Base-by-base conservation (phyloP, 2,113 vertebrate genomes). In the Clarias gariepinus region DNA sequence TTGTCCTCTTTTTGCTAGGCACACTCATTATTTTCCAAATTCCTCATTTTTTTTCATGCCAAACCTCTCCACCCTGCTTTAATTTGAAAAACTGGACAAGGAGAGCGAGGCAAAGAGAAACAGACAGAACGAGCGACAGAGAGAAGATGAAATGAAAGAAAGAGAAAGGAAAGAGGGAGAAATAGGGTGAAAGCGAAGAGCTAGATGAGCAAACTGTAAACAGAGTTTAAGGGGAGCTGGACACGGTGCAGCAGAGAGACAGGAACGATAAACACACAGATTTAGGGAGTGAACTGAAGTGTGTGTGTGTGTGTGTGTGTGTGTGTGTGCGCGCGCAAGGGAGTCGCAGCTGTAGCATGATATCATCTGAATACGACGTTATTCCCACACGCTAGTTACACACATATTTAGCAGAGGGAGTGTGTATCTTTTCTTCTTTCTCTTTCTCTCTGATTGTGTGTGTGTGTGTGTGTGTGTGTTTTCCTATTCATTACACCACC, bases 341-440 rank as follows among this genome's bases (percentile, higher is more conserved):
- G 74, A 83, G 68, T 66, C 23, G 11, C 93, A 93, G 93, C 92
- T 94, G 93, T 88, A 71, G 76, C 86, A 88, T 91, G 85, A 91
- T 90, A 91, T 91, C 88, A 91, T 81, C 88, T 85, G 25, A 87
- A 86, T 87, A 87, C 63, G 30, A 57, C 18, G 33, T 53, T 58
- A 69, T 86, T 87, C 55, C 63, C 85, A 85, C 82, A 85, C 15
- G 41, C 25, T 82, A 16, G 15, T 25, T 53, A 53, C 69, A 86
- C 85, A 76, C 28, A 81, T 19, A 69, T 12, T 55, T 21, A 82
- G 18, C 58, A 41, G 16, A 69, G 69, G 63, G 13, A 53, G 64
- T 63, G 36, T 63, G 61, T 80, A n/a, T 83, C 7, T 68, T 1
- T 68, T 3, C 30, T 13, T 68, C 64, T 68, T 9, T 68, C 64